Evolutionary conservation across 2,113 vertebrate species (phyloP).

Genomic region (Menidia beryllina): DNA sequence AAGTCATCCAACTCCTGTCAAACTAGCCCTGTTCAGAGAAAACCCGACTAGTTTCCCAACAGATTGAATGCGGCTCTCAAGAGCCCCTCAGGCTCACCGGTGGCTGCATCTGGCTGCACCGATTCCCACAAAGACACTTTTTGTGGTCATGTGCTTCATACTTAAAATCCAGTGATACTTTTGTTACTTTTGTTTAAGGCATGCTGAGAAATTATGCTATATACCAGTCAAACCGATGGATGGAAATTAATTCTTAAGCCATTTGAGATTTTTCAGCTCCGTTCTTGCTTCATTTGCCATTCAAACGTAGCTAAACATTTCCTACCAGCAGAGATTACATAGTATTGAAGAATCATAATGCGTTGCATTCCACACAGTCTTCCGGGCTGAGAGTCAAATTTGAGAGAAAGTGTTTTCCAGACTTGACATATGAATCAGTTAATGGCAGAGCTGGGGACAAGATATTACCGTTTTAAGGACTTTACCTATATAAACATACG

Average conservation of each 20-base stretch:
- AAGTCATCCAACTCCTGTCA: conserved; percentile 27
- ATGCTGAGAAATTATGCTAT: conserved; percentile 23
- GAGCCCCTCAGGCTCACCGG: conserved; percentile 12
- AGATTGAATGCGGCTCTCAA: conserved; percentile 4
- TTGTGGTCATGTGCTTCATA: background rate
- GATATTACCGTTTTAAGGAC: conserved; percentile 20
- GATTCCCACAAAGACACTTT: conserved; percentile 3
- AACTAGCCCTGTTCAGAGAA: conserved; percentile 24
- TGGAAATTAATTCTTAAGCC: conserved; percentile 24
- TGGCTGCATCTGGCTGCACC: background rate
- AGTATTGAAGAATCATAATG: conserved; percentile 50
- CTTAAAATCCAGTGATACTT: conserved; percentile 16
- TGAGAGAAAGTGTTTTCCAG: conserved; percentile 11
- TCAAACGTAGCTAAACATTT: conserved; percentile 41
- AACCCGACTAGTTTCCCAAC: background rate
- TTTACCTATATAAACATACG: conserved; percentile 16
- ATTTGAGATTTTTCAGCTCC: conserved; percentile 55
- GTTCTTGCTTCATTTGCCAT: conserved; percentile 46
- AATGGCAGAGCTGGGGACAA: background rate
- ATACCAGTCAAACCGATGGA: background rate
- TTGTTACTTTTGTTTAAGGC: conserved; percentile 35
- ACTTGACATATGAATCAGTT: conserved; percentile 57
- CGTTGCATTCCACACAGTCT: conserved; percentile 33
- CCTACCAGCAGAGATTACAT: conserved; percentile 52
- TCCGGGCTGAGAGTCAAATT: conserved; percentile 49